Percentiles rank a stretch among this genome's conserved stretches.
phyloP scores from a whole-genome alignment of 2,797 vertebrate genomes.

The Diglossa cyanea region DNA sequence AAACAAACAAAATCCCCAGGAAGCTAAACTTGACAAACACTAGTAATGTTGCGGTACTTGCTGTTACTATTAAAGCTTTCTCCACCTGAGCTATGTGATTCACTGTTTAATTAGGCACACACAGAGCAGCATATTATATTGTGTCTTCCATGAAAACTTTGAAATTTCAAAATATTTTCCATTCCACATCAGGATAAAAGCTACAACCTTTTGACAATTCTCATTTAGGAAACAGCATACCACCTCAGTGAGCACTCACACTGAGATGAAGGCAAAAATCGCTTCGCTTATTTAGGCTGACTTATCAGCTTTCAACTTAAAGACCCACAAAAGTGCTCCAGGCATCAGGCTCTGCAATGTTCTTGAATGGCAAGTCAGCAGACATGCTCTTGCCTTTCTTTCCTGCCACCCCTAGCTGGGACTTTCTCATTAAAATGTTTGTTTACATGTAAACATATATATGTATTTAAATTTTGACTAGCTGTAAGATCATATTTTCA shows the following conservation, averaged over 20 bases:
- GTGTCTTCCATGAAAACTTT: neutral
- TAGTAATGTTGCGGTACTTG: neutral
- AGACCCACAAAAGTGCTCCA: neutral
- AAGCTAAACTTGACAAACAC: conserved; percentile 39
- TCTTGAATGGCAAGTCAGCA: neutral
- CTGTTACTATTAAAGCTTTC: conserved; percentile 39
- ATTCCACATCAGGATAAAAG: neutral
- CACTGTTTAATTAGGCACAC: conserved; percentile 13
- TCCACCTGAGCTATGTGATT: conserved; percentile 1
- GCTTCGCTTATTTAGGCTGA: neutral
- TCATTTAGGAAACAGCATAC: neutral
- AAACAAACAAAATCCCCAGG: conserved; percentile 44
- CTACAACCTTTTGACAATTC: neutral
- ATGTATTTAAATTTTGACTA: neutral
- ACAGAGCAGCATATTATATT: neutral
- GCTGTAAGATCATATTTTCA: neutral
- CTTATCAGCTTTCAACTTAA: neutral
- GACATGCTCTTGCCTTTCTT: neutral
- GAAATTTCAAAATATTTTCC: conserved; percentile 1
- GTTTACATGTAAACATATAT: neutral
- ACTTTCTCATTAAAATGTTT: neutral
- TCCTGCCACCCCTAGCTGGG: neutral
- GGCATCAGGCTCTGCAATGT: neutral
- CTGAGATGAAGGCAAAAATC: conserved; percentile 1
- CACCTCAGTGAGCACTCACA: neutral